Percentiles rank a stretch among this genome's conserved stretches.
Conservation (phyloP, 2,888 invertebrate species). For the Tetragonula carbonaria region DNA sequence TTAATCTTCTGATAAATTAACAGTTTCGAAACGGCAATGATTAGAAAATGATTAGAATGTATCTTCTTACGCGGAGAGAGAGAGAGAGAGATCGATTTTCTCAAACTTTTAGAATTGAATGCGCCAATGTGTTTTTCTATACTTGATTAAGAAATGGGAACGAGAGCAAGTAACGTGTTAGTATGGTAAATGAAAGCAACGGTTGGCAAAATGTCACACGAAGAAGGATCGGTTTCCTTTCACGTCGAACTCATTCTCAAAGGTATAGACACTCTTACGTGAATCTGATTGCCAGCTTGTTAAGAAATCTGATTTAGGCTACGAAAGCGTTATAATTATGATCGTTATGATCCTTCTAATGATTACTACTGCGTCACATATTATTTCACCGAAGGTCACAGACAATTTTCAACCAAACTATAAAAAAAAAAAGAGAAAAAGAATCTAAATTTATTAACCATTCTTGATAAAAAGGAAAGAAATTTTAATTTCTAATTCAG, state of each 20-base stretch:
- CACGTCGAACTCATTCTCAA: not conserved
- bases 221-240: not conserved
- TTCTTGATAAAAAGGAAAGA: too few relatives aligned
- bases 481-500: not conserved
- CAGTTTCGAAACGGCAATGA: too few relatives aligned
- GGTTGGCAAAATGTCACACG: not conserved
- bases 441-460: too few relatives aligned
- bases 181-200: constrained; percentile 1
- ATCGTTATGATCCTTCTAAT: too few relatives aligned
- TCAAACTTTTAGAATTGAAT: not conserved
- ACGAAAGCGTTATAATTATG: too few relatives aligned
- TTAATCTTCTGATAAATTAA: too few relatives aligned
- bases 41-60: too few relatives aligned
- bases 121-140: not conserved
- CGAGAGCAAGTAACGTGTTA: not conserved
- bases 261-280: not conserved
- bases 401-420: too few relatives aligned
- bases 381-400: too few relatives aligned
- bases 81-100: not conserved
- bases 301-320: constrained; percentile 13
- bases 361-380: too few relatives aligned
- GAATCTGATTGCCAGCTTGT: not conserved
- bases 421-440: too few relatives aligned
- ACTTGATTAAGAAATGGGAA: not conserved
- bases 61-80: too few relatives aligned